Evolutionary conservation across 2,888 invertebrate genomes (phyloP).

Genomic region (Blera fallax): DNA sequence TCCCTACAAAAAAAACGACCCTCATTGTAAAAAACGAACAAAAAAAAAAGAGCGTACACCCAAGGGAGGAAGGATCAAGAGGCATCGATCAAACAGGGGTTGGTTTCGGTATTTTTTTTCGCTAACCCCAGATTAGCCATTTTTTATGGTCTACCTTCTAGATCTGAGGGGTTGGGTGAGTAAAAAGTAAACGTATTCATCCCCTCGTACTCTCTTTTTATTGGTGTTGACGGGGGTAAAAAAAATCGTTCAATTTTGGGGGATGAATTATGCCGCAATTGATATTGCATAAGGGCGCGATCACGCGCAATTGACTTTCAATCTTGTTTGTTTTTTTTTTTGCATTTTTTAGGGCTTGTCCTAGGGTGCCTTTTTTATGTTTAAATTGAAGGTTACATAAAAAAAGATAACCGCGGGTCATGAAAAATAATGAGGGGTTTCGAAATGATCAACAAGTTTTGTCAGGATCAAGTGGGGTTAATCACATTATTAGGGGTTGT

Average conservation of each 20-base stretch:
- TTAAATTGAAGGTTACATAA: constrained; percentile 21
- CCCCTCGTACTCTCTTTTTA: constrained; percentile 47
- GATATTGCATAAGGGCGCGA: constrained; percentile 70
- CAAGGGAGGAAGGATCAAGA: constrained; percentile 15
- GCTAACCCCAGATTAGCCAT: constrained; percentile 67
- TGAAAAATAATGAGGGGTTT: constrained; percentile 41
- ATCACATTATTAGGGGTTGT: constrained; percentile 43
- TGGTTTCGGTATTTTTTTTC: constrained; percentile 15
- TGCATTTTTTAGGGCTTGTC: constrained; percentile 53
- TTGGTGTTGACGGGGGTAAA: constrained; percentile 23
- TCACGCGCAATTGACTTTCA: constrained; percentile 65
- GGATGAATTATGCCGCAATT: constrained; percentile 33
- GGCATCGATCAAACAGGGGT: constrained; percentile 33
- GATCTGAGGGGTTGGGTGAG: constrained; percentile 14
- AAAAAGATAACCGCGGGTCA: constrained; percentile 15
- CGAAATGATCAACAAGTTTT: constrained; percentile 54
- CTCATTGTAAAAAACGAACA: constrained; percentile 35
- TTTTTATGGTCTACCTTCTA: constrained; percentile 41
- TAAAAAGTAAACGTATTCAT: constrained; percentile 21
- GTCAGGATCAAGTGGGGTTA: constrained; percentile 65
- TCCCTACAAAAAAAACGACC: constrained; percentile 37
- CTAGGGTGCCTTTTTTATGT: constrained; percentile 49
- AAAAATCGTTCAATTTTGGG: constrained; percentile 15
- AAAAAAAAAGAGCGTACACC: constrained; percentile 18
- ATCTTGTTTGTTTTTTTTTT: neutral